Base-by-base conservation (phyloP, 2,113 vertebrate species). In the Athene cunicularia region DNA sequence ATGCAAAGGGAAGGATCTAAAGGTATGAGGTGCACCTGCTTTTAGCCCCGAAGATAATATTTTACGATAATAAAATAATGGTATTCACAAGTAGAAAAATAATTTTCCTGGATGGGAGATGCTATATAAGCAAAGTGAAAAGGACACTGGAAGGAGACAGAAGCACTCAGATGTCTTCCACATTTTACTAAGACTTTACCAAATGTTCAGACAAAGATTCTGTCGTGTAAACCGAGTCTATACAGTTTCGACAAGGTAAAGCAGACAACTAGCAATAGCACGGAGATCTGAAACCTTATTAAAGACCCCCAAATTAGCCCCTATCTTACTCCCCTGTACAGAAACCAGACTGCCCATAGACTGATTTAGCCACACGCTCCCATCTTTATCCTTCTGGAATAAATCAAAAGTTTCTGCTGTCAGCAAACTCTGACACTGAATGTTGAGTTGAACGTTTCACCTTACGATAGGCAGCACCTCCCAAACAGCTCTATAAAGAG, bases 281-380 rank as follows among this genome's bases (percentile, higher is more conserved):
- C 2, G 0, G 41, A 68, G 32, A 67, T 28, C 55, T 14, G 21
- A 30, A 50, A 18, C 50, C 12, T 24, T 9, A 35, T 30, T 35
- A 27, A 32, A 27, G 37, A 33, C 23, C 35, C 64, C 21, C 11
- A 1, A 4, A 21, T 6, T 8, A n/a, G 17, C 45, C n/a, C 5
- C 1, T 2, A 8, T 12, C 47, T 32, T 49, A 17, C 8, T 21
- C 12, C 32, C 16, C 16, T 20, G 17, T 4, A 19, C 35, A 58
- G 33, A 52, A 86, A 23, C 28, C 52, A 80, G 33, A 11, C 41
- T 83, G 45, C 30, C 39, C 50, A 15, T 1, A 28, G 22, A 5
- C 0, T 30, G n/a, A 21, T 26, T n/a, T 7, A 55, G 7, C 30
- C 62, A 32, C n/a, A 9, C 15, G 2, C 43, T 23, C 21, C 0